Evolutionary conservation across 2,797 vertebrate species (phyloP).

Genomic region (Bufotes viridis): DNA sequence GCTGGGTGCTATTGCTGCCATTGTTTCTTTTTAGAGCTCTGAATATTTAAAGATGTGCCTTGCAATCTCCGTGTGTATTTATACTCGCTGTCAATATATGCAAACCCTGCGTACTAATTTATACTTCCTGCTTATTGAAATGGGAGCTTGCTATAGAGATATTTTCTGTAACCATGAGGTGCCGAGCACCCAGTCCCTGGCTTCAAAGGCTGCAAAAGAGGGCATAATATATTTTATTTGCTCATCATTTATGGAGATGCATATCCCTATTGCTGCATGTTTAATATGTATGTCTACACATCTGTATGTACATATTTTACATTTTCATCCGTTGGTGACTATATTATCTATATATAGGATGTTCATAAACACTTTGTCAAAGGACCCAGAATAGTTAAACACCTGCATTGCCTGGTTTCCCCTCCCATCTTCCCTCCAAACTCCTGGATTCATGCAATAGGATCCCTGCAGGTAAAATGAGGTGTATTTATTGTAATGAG

Average conservation of each 20-base stretch:
- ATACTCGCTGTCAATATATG: constrained; percentile 49
- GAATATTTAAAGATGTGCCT: constrained; percentile 50
- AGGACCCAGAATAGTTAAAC: constrained; percentile 49
- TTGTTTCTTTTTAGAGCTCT: constrained; percentile 45
- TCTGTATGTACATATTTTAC: constrained; percentile 40
- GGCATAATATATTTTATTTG: constrained; percentile 27
- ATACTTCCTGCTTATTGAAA: constrained; percentile 40
- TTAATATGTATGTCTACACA: constrained; percentile 37
- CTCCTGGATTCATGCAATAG: constrained; percentile 16
- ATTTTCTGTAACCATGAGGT: background rate
- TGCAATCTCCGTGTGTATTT: constrained; percentile 43
- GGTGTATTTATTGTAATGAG: constrained; percentile 63
- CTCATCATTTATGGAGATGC: constrained; percentile 18
- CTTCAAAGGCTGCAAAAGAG: background rate
- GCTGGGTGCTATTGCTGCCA: constrained; percentile 4
- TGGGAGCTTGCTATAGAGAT: constrained; percentile 17
- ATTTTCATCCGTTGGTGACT: background rate
- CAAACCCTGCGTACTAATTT: constrained; percentile 47
- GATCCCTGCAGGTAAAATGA: constrained; percentile 62
- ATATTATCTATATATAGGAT: constrained; percentile 2
- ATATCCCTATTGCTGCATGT: constrained; percentile 1
- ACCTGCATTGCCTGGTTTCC: background rate
- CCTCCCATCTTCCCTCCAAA: background rate
- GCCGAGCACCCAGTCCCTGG: background rate
- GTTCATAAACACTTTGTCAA: constrained; percentile 12